Evolutionary conservation across 1,140 invertebrate species (phyloP), one percentile per base, ranked within the genome.

Genomic region (Nasonia vitripennis): DNA sequence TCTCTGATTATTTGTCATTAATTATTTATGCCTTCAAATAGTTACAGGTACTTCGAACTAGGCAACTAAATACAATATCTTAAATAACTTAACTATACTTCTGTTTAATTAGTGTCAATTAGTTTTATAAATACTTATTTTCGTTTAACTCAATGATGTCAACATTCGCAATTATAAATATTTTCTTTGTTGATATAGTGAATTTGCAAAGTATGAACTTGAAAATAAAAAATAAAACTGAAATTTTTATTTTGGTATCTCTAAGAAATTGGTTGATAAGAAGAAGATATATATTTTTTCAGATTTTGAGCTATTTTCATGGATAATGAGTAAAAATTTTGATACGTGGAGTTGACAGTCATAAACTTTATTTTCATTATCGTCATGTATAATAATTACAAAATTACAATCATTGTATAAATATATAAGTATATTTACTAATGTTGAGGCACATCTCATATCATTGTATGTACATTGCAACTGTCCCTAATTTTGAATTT

Each of bases 351-450:
- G 10, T 41, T 77, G 78, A 74, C 31, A 12, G 67, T 82, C 23
- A 48, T 79, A 83, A 79, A 83, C 2, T 85, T 86, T 86, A 86
- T 86, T 86, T 83, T 37, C 48, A 80, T 86, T 20, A 82, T 86
- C 84, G 41, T 71, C 48, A 45, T 71, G 55, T 81, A 82, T 71
- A 81, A 74, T 86, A 82, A 86, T 86, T 86, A 86, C 85, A 86
- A 86, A 86, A 86, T 86, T 83, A 83, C 81, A 86, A 83, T 27
- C 31, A 80, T 80, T 80, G 67, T 73, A 20, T 86, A 86, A 83
- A 86, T 79, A 86, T 86, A 86, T 83, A 86, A 67, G 70, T 86
- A 74, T 86, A 79, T 86, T 80, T 83, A 12, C 70, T 86, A 86
- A 2, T 86, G 80, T 83, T 79, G 79, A 86, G 85, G 85, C 85